Evolutionary conservation across 2,797 vertebrate genomes (phyloP), one percentile per base, ranked within the genome.

Genomic region (Etheostoma nigrum): DNA sequence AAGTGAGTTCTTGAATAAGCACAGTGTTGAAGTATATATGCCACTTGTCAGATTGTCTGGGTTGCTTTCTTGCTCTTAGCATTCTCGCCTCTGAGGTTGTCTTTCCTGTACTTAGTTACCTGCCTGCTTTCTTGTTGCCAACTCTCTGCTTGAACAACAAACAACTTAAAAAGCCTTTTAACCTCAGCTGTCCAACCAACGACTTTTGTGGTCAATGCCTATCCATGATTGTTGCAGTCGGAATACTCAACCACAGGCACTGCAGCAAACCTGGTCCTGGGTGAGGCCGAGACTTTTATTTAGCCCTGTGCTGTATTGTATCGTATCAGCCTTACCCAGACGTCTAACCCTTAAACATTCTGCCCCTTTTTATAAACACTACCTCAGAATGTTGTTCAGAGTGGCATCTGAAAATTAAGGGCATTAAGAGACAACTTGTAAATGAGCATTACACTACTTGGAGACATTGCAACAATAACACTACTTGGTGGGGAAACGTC

Each of bases 41-140:
- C 85, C 72, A 82, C 88, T 89, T 89, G 79, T 91, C 82, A 81
- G 74, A 75, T 87, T 74, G 70, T 72, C 68, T 55, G 51, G 45
- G 67, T 75, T 78, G 69, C 74, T 82, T 83, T 74, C 55, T 67
- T 83, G 60, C 76, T 76, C 44, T 79, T 73, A 36, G 54, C 74
- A 71, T 64, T 67, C 80, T 72, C 30, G 25, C 45, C 48, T 74
- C 78, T 65, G 42, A 76, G 55, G 58, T 78, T 72, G 42, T 44
- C 33, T 69, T 27, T 54, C 33, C 36, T 57, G 12, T 76, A 78
- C 51, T 59, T 57, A 65, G 55, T 74, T 78, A 71, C 69, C 48
- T 58, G 59, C 23, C 27, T 75, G 44, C 48, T 64, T 62, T 68
- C 54, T 53, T 69, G 44, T 68, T 79, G 61, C 76, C 78, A 78